phyloP scores from a whole-genome alignment of 2,888 invertebrate species.

The Camponotus fellah region DNA sequence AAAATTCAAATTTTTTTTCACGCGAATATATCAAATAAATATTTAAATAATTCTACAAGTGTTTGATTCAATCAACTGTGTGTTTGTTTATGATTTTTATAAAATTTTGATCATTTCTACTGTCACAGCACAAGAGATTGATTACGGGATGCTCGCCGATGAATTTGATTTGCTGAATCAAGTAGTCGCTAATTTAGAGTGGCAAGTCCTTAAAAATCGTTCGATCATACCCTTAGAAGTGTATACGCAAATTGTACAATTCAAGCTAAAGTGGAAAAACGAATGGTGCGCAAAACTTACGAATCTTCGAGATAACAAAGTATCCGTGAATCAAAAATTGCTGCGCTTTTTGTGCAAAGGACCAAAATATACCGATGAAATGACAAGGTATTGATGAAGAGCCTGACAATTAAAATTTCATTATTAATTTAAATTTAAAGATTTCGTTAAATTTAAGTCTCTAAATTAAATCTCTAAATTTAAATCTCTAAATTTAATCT shows the following conservation, averaged over 20 bases:
- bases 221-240: slow-evolving; percentile 57
- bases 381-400: slow-evolving; percentile 86
- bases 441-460: not conserved
- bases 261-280: slow-evolving; percentile 65
- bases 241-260: slow-evolving; percentile 58
- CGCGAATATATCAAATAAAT: no score
- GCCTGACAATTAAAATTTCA: not conserved
- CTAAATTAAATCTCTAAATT: not conserved
- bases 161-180: slow-evolving; percentile 68
- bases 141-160: slow-evolving; percentile 9
- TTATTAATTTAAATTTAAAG: not conserved
- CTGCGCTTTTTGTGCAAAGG: slow-evolving; percentile 89
- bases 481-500: not conserved
- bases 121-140: not conserved
- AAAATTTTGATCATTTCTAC: not conserved
- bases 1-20: no score
- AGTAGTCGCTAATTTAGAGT: slow-evolving; percentile 67
- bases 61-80: not conserved
- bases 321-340: slow-evolving; percentile 80
- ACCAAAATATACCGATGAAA: slow-evolving; percentile 87
- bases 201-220: slow-evolving; percentile 65
- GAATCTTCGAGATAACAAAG: slow-evolving; percentile 11
- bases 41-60: not conserved
- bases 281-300: slow-evolving; percentile 66
- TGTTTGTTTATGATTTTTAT: not conserved